Base-by-base conservation (phyloP, 2,888 invertebrate genomes). In the Lasius fuliginosus region DNA sequence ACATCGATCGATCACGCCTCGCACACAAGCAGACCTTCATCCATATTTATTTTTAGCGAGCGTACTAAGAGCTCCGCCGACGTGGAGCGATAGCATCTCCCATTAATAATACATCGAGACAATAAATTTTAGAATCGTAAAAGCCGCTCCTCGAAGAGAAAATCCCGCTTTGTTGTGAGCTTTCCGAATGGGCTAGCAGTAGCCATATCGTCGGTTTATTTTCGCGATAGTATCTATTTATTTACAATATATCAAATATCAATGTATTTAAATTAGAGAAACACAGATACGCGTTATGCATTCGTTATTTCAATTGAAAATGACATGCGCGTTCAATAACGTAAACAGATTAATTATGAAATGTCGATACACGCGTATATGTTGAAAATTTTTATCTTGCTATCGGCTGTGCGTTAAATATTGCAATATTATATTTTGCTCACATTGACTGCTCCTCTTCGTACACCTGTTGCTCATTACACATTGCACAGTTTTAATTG, bases 71-170 rank as follows among this genome's bases (percentile, higher is more conserved):
- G 60, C 60, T 46, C 23, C 33, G 27, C 18, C 27, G 18, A 79
- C 33, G 53, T 8, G 46, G 18, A 18, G 23, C 46, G 36, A 81
- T 49, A 58, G 71, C 27, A 40, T 60, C 36, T 33, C 12, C 60
- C 60, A 81, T 81, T 81, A 81, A 69, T 81, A 71, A 81, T 71
- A 81, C 79, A 82, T 82, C 62, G 81, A 12, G 53, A 82, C 64
- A 76, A 64, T 65, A 82, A 79, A 76, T 81, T 40, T 23, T 33
- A 62, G 62, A 77, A 12, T 42, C 40, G 23, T 67, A 64, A 64
- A 64, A 33, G 40, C 15, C 81, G 46, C 77, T 23, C 9, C 62
- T 77, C 23, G 62, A 76, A 23, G 36, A 23, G 40, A 15, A 77
- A 56, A 68, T 49, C 33, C 11, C 15, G 18, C 4, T 36, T 60